Base-by-base conservation (phyloP, 2,113 vertebrate genomes). In the Micronycteris hirsuta region DNA sequence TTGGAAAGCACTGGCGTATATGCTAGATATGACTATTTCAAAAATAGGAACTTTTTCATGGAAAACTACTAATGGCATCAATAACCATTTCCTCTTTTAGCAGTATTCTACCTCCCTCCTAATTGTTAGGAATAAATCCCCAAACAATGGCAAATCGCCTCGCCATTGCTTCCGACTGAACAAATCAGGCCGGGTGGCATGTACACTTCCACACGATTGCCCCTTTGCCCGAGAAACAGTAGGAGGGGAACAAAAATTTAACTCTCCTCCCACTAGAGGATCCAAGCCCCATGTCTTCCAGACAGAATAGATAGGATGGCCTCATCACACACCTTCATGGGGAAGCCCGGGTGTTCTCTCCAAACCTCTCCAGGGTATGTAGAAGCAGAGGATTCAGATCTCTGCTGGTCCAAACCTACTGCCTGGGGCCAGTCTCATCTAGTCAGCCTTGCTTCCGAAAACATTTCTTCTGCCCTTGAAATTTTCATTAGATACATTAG, bases 71-170 rank as follows among this genome's bases (percentile, higher is more conserved):
- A 63, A 81, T 56, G 43, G 31, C 83, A 43, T 58, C 76, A 83
- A 15, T 33, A 70, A 63, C 41, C 20, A 36, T 56, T 82, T 8
- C 22, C 17, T 74, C 26, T 56, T 87, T 90, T 20, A 54, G 5
- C 49, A 47, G 7, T 65, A 5, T 47, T 47, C 8, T 12, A 71
- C 7, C 24, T 83, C 4, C 22, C 31, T 85, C n/a, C 16, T 71
- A 52, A 86, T 36, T 54, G n/a, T 93, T 87, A 85, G 94, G 80
- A 89, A 58, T 81, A 96, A 68, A 76, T 71, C 14, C 5, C 24
- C 45, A 82, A 31, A 63, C 38, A 91, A 16, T 31, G 33, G 38
- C 65, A 85, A 56, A 28, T 36, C 31, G 13, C n/a, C 38, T 65
- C 58, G 73, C 2, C 17, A 95, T 86, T 93, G 38, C 45, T 77